phyloP scores from a whole-genome alignment of 2,888 invertebrate genomes.

The Cantharis rustica region DNA sequence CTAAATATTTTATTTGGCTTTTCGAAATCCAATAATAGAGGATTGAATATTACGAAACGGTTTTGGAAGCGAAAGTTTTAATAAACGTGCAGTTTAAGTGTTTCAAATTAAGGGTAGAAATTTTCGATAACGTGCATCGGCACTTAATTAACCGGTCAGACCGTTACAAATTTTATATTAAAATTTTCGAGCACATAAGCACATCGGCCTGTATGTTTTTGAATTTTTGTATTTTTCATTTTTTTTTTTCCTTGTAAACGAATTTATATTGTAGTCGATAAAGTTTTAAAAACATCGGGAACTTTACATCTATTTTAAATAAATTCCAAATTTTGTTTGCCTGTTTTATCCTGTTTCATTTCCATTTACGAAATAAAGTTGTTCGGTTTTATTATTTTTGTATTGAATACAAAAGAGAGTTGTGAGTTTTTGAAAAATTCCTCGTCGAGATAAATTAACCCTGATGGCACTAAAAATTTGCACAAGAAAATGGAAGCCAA shows the following conservation, averaged over 20 bases:
- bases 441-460: background rate
- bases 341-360: background rate
- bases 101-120: background rate
- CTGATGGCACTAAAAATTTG: conserved; percentile 6
- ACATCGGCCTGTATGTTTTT: background rate
- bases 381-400: background rate
- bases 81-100: background rate
- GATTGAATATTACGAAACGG: no score
- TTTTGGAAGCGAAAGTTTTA: background rate
- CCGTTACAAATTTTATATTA: background rate
- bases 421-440: background rate
- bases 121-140: background rate
- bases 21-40: background rate
- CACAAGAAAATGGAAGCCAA: conserved; percentile 13
- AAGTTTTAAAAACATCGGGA: background rate
- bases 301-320: background rate
- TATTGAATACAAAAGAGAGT: background rate
- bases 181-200: background rate
- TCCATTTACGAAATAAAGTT: background rate
- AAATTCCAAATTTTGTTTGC: background rate
- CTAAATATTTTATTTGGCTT: background rate
- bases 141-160: background rate
- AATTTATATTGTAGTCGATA: background rate
- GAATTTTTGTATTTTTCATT: background rate
- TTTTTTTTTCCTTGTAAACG: background rate